Conservation (phyloP, 2,113 vertebrate species). For the Plestiodon gilberti region DNA sequence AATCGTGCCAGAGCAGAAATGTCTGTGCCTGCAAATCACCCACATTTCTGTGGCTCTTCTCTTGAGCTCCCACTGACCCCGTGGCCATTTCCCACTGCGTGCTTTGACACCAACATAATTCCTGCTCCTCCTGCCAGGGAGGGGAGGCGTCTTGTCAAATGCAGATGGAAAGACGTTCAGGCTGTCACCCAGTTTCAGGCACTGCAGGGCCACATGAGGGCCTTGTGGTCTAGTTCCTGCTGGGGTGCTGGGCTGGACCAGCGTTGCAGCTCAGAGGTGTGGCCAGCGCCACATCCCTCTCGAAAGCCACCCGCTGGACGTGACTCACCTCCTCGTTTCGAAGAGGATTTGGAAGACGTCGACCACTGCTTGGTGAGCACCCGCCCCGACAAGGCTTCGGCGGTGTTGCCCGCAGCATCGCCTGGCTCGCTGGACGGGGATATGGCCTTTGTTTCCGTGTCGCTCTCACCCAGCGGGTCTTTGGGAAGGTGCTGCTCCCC, state of each 20-base stretch:
- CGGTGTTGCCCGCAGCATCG: slow-evolving; percentile 66
- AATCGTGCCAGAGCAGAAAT: background rate
- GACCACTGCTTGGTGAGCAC: slow-evolving; percentile 98
- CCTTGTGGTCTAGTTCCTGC: too few relatives aligned
- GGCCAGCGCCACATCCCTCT: too few relatives aligned
- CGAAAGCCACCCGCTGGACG: background rate
- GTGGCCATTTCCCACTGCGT: fast-evolving
- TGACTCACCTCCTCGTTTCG: slow-evolving; percentile 93
- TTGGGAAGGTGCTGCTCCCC: slow-evolving; percentile 69
- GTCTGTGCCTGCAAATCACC: background rate
- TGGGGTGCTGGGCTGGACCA: too few relatives aligned
- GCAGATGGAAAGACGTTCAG: background rate
- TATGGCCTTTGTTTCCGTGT: slow-evolving; percentile 63
- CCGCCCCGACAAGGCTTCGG: slow-evolving; percentile 81
- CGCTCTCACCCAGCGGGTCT: slow-evolving; percentile 62
- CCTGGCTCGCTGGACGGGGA: slow-evolving; percentile 73
- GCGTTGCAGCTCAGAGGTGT: too few relatives aligned
- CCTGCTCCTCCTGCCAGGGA: background rate
- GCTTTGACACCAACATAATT: too few relatives aligned
- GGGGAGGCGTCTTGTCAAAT: too few relatives aligned
- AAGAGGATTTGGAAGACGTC: slow-evolving; percentile 96
- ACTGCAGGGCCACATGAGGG: too few relatives aligned
- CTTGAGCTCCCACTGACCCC: background rate
- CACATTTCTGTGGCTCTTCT: background rate
- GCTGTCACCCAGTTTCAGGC: background rate